Evolutionary conservation across 2,797 vertebrate species (phyloP).

Genomic region (Smutsia temminckii): DNA sequence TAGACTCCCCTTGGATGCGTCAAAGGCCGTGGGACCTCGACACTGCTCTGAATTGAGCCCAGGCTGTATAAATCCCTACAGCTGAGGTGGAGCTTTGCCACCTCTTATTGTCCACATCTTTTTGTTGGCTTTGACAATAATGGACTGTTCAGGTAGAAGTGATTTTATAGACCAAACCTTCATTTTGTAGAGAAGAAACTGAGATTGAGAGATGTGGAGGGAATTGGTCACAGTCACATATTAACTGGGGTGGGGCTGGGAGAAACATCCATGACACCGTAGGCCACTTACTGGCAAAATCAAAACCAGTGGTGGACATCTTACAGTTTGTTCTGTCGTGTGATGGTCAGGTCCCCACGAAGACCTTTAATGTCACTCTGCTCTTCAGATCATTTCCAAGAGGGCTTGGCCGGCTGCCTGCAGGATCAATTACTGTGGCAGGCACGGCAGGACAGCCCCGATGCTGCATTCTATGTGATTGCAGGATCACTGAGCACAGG

Average conservation of each 20-base stretch:
- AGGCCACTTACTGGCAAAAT: accelerated
- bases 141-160: background rate
- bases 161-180: background rate
- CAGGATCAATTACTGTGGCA: accelerated
- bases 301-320: accelerated
- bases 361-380: background rate
- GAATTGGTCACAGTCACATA: accelerated
- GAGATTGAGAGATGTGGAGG: background rate
- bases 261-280: accelerated
- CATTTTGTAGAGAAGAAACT: background rate
- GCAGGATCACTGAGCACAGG: accelerated
- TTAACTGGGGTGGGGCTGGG: accelerated
- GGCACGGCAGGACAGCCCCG: accelerated
- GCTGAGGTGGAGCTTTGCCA: accelerated
- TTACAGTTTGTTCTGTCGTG: accelerated
- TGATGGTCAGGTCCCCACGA: accelerated
- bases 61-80: accelerated
- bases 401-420: accelerated
- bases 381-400: background rate
- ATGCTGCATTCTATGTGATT: accelerated
- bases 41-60: accelerated
- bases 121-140: background rate
- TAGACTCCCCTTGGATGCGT: background rate
- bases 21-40: background rate
- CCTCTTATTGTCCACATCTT: background rate